Conservation (phyloP, 2,888 invertebrate species). For the Idaea dimidiata region DNA sequence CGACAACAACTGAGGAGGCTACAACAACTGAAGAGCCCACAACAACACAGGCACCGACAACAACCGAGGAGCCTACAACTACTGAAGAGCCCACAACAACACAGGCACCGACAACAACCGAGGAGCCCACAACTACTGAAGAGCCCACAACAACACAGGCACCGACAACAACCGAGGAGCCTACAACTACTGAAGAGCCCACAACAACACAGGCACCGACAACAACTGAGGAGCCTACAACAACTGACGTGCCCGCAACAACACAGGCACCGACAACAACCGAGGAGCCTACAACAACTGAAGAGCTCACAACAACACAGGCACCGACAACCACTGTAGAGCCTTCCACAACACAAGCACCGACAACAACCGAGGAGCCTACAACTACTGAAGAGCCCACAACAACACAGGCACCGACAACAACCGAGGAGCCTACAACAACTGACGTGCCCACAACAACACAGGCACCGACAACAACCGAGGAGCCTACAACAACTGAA, state of each 20-base stretch:
- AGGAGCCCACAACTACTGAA: neutral
- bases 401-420: conserved; percentile 3
- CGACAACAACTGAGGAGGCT: neutral
- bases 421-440: too few relatives aligned
- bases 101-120: neutral
- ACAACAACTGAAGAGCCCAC: neutral
- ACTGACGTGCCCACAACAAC: neutral
- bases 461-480: neutral
- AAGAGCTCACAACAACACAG: neutral
- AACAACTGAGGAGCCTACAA: neutral
- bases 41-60: neutral
- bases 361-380: neutral
- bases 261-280: conserved; percentile 9
- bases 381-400: neutral
- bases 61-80: neutral
- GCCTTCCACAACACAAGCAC: neutral
- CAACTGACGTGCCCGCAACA: conserved; percentile 5
- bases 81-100: neutral
- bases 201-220: neutral
- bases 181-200: neutral
- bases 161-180: neutral
- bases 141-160: neutral
- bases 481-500: neutral
- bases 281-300: conserved; percentile 8
- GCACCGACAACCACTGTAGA: neutral